Evolutionary conservation across 2,113 vertebrate genomes (phyloP).

Genomic region (Gadus macrocephalus): DNA sequence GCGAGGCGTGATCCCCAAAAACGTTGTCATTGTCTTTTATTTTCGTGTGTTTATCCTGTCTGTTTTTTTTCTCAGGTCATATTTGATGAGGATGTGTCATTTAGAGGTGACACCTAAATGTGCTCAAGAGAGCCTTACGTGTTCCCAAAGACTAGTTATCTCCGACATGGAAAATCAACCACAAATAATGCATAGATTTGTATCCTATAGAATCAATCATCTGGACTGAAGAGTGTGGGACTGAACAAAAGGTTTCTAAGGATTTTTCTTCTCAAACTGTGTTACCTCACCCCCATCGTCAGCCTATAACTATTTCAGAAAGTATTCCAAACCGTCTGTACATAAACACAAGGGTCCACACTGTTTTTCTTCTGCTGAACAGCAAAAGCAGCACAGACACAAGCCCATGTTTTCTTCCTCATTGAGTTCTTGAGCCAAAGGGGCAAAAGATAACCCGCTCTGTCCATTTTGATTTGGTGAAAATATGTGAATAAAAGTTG

Average conservation of each 20-base stretch:
- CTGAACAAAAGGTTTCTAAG: too few species aligned
- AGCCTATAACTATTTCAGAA: not conserved
- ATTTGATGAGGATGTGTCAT: too few species aligned
- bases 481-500: constrained; percentile 6
- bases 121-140: too few species aligned
- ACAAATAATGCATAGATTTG: too few species aligned
- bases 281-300: not conserved
- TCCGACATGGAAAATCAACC: too few species aligned
- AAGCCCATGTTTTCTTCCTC: not conserved
- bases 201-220: too few species aligned
- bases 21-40: not conserved
- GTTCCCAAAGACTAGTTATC: too few species aligned
- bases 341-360: not conserved
- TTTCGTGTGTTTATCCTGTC: not conserved
- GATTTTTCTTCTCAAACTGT: too few species aligned
- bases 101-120: too few species aligned
- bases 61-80: not conserved
- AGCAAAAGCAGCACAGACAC: not conserved
- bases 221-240: too few species aligned
- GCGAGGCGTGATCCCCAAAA: not conserved
- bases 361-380: not conserved
- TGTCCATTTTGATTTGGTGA: constrained; percentile 19
- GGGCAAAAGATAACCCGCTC: not conserved
- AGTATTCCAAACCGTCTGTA: not conserved
- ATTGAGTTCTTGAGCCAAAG: constrained; percentile 19